Evolutionary conservation across 2,113 vertebrate species (phyloP).

Genomic region (Sinocyclocheilus rhinocerous): DNA sequence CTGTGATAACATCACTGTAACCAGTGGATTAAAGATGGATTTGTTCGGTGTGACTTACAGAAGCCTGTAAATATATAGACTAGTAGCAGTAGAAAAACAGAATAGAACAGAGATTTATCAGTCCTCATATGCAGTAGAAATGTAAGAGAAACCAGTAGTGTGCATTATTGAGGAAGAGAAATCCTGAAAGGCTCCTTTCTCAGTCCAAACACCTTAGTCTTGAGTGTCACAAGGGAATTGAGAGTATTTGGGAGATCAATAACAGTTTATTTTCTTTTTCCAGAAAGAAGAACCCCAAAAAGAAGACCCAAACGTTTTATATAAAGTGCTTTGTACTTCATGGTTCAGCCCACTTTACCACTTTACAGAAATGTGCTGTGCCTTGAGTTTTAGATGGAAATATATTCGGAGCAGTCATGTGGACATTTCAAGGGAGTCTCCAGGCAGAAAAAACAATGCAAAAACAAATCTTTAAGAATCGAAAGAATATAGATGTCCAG

Average conservation of each 20-base stretch:
- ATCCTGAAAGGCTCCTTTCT: constrained; percentile 57
- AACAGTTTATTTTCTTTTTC: no score
- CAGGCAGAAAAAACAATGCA: no score
- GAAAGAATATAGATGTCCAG: not conserved
- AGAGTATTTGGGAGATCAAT: constrained; percentile 68
- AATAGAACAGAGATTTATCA: not conserved
- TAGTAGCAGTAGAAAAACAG: not conserved
- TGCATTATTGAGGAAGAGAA: constrained; percentile 46
- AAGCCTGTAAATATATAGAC: not conserved
- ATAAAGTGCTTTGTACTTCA: no score
- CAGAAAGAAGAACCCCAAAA: no score
- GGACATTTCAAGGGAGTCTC: no score
- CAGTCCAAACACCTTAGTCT: constrained; percentile 43
- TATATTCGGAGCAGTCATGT: no score
- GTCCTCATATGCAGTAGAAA: not conserved
- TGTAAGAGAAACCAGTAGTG: constrained; percentile 28
- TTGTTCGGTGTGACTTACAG: not conserved
- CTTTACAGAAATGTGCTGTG: no score
- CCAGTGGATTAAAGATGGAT: not conserved
- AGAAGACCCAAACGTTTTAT: no score
- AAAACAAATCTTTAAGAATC: not conserved
- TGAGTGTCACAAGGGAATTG: constrained; percentile 71
- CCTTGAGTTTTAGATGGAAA: no score
- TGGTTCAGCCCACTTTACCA: no score
- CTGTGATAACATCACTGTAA: not conserved